phyloP scores from a whole-genome alignment of 2,113 vertebrate species.

The Uria aalge region DNA sequence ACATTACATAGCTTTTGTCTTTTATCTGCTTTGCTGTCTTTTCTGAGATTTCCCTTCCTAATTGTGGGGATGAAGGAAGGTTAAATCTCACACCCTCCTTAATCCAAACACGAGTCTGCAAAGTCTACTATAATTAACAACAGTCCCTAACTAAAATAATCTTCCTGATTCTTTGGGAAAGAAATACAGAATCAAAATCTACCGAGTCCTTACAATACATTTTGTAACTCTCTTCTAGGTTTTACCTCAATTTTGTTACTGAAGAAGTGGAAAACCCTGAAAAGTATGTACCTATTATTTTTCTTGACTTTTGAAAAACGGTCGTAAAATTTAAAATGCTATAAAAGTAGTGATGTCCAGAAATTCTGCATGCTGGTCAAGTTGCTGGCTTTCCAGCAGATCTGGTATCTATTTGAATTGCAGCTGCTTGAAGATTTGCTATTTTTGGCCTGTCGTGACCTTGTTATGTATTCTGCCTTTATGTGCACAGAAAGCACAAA shows the following conservation, averaged over 20 bases:
- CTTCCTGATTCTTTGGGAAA: neutral
- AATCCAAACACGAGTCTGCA: neutral
- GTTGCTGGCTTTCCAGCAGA: constrained; percentile 12
- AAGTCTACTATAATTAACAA: neutral
- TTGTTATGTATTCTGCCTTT: constrained; percentile 15
- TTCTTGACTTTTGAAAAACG: neutral
- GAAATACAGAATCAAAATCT: neutral
- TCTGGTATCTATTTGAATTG: constrained; percentile 30
- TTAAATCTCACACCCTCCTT: neutral
- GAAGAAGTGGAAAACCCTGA: constrained; percentile 95
- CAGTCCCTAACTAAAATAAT: neutral
- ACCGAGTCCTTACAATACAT: neutral
- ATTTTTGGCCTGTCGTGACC: constrained; percentile 30
- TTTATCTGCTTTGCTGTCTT: neutral
- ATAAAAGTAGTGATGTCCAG: neutral
- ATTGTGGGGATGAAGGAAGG: neutral
- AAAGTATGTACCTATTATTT: constrained; percentile 76
- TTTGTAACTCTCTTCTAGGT: constrained; percentile 77
- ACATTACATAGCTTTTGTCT: neutral
- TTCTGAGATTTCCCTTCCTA: neutral
- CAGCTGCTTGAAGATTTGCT: constrained; percentile 21
- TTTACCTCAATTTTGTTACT: constrained; percentile 97
- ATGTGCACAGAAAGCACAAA: constrained; percentile 32
- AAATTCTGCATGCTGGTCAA: constrained; percentile 2
- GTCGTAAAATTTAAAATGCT: neutral